These are phyloP conservation scores for Ormia ochracea DNA, from an alignment of 2,888 invertebrate species.

Conservation along the genomic window DNA sequence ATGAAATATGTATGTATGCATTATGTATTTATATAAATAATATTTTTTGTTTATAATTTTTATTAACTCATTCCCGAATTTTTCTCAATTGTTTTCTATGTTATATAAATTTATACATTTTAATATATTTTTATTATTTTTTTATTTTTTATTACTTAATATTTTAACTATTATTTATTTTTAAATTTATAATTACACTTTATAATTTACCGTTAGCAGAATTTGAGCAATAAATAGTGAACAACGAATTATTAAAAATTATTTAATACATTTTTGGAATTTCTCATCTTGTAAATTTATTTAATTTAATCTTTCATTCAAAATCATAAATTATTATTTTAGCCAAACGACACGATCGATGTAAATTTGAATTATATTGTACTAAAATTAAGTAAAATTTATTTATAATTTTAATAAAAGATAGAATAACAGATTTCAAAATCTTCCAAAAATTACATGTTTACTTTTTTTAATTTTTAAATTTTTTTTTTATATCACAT, in stretches of 20 bases:
- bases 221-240: constrained; percentile 56
- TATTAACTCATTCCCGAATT: no score
- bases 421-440: not conserved
- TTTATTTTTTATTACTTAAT: not conserved
- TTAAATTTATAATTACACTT: constrained; percentile 8
- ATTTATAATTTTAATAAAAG: constrained; percentile 47
- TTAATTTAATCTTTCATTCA: not conserved
- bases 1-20: no score
- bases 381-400: constrained; percentile 37
- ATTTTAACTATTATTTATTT: not conserved
- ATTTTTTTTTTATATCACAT: no score
- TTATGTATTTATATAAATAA: no score
- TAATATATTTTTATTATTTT: constrained; percentile 14
- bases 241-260: constrained; percentile 66
- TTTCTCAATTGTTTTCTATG: no score
- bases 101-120: constrained; percentile 58
- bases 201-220: constrained; percentile 44
- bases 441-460: no score
- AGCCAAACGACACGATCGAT: not conserved
- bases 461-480: no score
- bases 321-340: not conserved
- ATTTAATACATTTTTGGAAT: constrained; percentile 63
- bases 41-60: no score
- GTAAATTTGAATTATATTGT: constrained; percentile 25
- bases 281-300: not conserved